Conservation (phyloP, 2,113 vertebrate genomes). For the Pluvianellus socialis region DNA sequence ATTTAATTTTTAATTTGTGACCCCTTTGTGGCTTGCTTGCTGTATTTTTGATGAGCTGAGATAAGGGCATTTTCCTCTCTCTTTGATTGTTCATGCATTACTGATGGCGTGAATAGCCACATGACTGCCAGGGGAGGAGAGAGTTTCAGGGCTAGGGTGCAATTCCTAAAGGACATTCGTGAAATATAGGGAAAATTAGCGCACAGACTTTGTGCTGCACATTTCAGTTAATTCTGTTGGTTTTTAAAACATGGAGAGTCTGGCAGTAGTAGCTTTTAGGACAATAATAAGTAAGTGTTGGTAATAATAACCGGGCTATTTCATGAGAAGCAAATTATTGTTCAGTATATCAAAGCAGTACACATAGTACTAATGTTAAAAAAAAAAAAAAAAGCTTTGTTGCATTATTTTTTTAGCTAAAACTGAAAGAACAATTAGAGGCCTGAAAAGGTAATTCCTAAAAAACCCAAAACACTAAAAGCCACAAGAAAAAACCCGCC, state of each 20-base stretch:
- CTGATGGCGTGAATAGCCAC: constrained; percentile 28
- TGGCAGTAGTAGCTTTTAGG: not conserved
- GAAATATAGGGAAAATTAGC: not conserved
- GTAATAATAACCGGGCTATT: not conserved
- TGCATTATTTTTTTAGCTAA: not conserved
- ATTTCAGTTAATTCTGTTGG: not conserved
- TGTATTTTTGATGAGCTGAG: constrained; percentile 72
- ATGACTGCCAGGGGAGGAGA: not conserved
- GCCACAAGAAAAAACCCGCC: not conserved
- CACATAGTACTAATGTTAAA: not conserved
- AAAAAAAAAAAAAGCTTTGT: not conserved
- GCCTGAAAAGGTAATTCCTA: not conserved
- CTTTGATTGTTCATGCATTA: constrained; percentile 52
- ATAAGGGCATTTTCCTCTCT: constrained; percentile 53
- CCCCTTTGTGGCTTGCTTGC: constrained; percentile 38
- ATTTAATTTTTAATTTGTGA: constrained; percentile 72
- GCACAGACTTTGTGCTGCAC: not conserved
- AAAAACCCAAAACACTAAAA: not conserved
- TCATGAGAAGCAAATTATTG: not conserved
- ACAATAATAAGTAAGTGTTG: not conserved
- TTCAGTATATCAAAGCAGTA: not conserved
- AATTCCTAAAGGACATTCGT: not conserved
- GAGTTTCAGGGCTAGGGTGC: not conserved
- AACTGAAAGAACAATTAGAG: not conserved
- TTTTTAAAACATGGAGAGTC: not conserved